Conservation (phyloP, 2,113 vertebrate species). For the Cephalopholis sonnerati region DNA sequence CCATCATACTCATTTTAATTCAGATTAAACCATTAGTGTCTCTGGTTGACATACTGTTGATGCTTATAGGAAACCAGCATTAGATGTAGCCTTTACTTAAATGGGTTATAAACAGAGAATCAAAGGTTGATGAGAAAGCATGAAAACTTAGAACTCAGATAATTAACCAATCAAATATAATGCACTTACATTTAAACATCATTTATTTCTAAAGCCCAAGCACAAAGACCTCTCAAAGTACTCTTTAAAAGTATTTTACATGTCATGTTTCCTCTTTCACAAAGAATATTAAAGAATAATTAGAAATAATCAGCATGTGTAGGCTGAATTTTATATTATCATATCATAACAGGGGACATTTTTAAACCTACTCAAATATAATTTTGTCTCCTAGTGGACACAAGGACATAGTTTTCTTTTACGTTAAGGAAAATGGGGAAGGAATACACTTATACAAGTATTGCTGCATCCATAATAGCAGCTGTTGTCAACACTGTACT, state of each 20-base stretch:
- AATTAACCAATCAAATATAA: background rate
- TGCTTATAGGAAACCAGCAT: background rate
- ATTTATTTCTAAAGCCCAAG: background rate
- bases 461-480: no score
- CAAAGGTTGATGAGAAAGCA: background rate
- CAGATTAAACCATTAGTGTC: background rate
- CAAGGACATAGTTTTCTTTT: no score
- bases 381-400: no score
- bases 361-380: no score
- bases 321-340: background rate
- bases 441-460: background rate
- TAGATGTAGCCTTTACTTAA: background rate
- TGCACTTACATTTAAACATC: background rate
- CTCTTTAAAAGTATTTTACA: no score
- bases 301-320: background rate
- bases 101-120: background rate
- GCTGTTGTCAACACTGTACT: no score
- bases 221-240: background rate
- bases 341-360: background rate
- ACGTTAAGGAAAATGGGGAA: background rate
- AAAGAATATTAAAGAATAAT: background rate
- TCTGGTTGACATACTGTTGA: background rate
- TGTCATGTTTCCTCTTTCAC: background rate
- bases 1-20: background rate
- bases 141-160: background rate